Base-by-base conservation (phyloP, 35 echinoderm and acorn worm species). In the Diadema setosum region DNA sequence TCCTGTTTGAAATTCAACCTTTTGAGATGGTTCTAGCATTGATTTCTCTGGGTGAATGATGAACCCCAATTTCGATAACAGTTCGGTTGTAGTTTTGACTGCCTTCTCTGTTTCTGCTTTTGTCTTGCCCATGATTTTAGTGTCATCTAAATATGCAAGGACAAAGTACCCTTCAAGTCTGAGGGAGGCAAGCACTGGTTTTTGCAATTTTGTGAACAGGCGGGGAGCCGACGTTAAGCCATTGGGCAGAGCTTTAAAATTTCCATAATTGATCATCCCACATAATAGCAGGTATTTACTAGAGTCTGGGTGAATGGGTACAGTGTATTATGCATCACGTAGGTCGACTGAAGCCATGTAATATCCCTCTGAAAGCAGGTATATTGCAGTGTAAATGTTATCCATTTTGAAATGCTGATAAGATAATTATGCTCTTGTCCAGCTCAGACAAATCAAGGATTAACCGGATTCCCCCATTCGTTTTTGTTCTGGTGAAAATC, bases 371-470 rank as follows among this genome's bases (percentile, higher is more conserved):
- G 52, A 35, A 3, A 61, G 1, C 8, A 89, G 58, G 6, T 60
- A 25, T 35, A 37, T 67, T 18, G 60, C 87, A 23, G 75, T 46
- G 56, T 6, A 25, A 18, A 90, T 42, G 43, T 60, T 69, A 20
- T 90, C 80, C 87, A 90, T 90, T 21, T 90, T 90, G 59, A 90
- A 90, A 82, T 90, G 91, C 15, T 87, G 48, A 80, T 93, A 84
- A 1, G 1, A 2, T 0, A n/a, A n/a, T n/a, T n/a, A 89, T 16
- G 25, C 20, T 57, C 65, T 92, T 36, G 87, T 93, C 87, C 4
- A 93, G 59, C 7, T 82, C 52, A 14, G 87, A 90, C 41, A 91
- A 50, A 82, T 95, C 83, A 3, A 91, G 45, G 4, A 95, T 95
- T 42, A 91, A 69, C 21, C 88, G 36, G 20, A 44, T 81, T 56